phyloP scores from a whole-genome alignment of 2,113 vertebrate genomes.

The Grantiella picta region DNA sequence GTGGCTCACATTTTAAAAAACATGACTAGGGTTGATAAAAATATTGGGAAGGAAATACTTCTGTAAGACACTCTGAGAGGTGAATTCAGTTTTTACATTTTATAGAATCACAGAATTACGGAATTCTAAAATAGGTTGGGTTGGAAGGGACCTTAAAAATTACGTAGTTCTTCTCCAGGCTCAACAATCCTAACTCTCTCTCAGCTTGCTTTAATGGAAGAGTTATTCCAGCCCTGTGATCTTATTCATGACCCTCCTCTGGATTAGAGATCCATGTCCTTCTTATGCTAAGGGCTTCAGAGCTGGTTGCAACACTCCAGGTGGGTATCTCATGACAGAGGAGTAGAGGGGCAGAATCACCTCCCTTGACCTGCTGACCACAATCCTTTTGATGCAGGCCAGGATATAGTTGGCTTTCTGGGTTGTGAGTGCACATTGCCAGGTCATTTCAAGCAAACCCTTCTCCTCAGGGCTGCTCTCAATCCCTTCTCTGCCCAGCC shows the following conservation, averaged over 20 bases:
- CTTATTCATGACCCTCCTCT: background rate
- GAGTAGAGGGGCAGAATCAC: background rate
- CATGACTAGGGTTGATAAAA: background rate
- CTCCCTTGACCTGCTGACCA: background rate
- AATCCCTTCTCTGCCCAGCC: background rate
- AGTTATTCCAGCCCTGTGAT: background rate
- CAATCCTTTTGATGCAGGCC: background rate
- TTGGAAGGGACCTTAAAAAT: background rate
- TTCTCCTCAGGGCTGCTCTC: background rate
- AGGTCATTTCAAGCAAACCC: background rate
- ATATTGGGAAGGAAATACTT: background rate
- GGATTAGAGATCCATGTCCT: background rate
- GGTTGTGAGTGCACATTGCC: background rate
- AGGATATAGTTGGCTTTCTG: background rate
- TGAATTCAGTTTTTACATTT: background rate
- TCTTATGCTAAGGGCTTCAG: background rate
- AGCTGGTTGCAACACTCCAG: background rate
- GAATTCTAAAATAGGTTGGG: background rate
- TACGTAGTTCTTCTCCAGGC: background rate
- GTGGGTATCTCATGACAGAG: rapidly evolving
- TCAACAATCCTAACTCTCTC: background rate
- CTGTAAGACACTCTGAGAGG: background rate
- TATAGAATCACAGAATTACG: background rate
- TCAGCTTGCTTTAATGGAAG: background rate
- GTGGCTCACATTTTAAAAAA: background rate